Evolutionary conservation across 1,140 invertebrate species (phyloP).

Genomic region (Hypothenemus hampei): DNA sequence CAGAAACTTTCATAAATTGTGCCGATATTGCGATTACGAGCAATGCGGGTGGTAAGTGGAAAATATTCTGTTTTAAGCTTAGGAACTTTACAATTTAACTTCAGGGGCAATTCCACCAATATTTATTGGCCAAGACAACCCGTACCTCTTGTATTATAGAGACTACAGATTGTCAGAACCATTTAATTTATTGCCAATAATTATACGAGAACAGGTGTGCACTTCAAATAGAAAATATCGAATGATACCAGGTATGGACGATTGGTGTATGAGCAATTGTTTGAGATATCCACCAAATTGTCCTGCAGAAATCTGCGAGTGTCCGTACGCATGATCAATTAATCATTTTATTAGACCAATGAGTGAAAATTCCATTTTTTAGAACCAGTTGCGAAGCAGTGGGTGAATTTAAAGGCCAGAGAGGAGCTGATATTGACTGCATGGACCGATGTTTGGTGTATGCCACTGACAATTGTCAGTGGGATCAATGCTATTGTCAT

Average conservation of each 20-base stretch:
- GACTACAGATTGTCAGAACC: constrained; percentile 53
- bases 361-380: too few species aligned
- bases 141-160: constrained; percentile 69
- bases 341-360: too few species aligned
- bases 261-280: constrained; percentile 81
- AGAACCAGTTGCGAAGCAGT: constrained; percentile 74
- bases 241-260: constrained; percentile 64
- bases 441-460: constrained; percentile 76
- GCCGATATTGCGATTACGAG: constrained; percentile 77
- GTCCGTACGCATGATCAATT: constrained; percentile 65
- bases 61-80: too few species aligned
- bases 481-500: constrained; percentile 67
- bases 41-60: constrained; percentile 59
- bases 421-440: constrained; percentile 75
- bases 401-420: constrained; percentile 63
- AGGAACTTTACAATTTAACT: neutral
- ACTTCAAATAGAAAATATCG: constrained; percentile 57
- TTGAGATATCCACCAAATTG: constrained; percentile 80
- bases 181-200: constrained; percentile 58
- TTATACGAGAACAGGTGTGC: constrained; percentile 75
- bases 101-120: constrained; percentile 53
- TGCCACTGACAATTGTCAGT: constrained; percentile 60
- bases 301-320: constrained; percentile 65
- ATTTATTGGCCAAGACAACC: constrained; percentile 60
- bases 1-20: constrained; percentile 85